Conservation (phyloP, 2,888 invertebrate species). For the Euplexia lucipara region DNA sequence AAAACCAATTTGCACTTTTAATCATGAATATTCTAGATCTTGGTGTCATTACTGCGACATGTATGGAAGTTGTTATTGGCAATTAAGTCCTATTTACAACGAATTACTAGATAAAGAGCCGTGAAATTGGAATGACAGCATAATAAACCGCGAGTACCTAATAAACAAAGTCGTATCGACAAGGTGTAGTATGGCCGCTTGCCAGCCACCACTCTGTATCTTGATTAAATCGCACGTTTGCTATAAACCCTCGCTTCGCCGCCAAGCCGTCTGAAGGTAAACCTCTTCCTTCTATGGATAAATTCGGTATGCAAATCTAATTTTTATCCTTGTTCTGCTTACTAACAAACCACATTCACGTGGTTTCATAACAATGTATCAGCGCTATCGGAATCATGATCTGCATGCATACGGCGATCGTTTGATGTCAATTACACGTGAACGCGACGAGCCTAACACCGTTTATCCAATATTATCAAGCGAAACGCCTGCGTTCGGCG, state of each 20-base stretch:
- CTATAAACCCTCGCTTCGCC: slow-evolving; percentile 67
- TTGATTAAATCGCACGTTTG: slow-evolving; percentile 73
- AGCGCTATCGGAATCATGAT: slow-evolving; percentile 56
- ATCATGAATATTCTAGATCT: slow-evolving; percentile 36
- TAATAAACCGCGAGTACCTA: slow-evolving; percentile 72
- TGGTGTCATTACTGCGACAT: slow-evolving; percentile 34
- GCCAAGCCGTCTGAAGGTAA: slow-evolving; percentile 85
- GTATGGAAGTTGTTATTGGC: slow-evolving; percentile 35
- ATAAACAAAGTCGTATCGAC: slow-evolving; percentile 71
- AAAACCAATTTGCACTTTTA: slow-evolving; percentile 52
- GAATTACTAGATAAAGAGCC: slow-evolving; percentile 51
- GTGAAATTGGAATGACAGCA: slow-evolving; percentile 74
- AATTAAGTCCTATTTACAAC: slow-evolving; percentile 40
- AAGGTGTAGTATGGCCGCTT: slow-evolving; percentile 71
- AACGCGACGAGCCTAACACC: slow-evolving; percentile 64
- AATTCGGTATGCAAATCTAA: slow-evolving; percentile 72
- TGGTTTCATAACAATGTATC: slow-evolving; percentile 51
- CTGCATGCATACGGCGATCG: slow-evolving; percentile 54
- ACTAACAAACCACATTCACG: slow-evolving; percentile 37
- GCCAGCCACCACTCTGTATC: slow-evolving; percentile 73
- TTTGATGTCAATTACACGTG: slow-evolving; percentile 68
- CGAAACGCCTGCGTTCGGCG: slow-evolving; percentile 56
- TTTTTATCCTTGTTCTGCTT: slow-evolving; percentile 52
- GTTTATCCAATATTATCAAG: slow-evolving; percentile 69
- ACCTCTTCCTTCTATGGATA: slow-evolving; percentile 71